These are phyloP conservation scores for Acanthurus lineatus DNA, from an alignment of 2,797 vertebrate species.

Conservation along the genomic window DNA sequence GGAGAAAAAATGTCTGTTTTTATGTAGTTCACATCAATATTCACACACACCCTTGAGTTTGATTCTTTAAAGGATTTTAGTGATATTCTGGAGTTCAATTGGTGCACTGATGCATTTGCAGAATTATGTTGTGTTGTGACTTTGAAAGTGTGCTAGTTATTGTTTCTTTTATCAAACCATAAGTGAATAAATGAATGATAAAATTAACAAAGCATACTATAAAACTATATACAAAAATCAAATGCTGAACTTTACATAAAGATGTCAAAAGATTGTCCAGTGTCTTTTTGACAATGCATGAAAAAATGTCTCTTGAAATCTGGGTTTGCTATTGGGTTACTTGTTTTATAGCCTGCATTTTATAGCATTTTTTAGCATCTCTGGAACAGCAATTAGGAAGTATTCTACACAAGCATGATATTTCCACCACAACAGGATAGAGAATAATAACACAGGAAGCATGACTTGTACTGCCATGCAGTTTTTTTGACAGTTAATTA, in stretches of 20 bases:
- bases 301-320: no score
- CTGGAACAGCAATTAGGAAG: not conserved
- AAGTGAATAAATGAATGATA: no score
- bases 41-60: slow-evolving; percentile 9
- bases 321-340: no score
- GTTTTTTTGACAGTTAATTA: not conserved
- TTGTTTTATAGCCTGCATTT: no score
- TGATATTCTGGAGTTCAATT: not conserved
- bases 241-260: not conserved
- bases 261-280: not conserved
- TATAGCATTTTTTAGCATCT: not conserved
- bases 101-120: not conserved
- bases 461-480: not conserved
- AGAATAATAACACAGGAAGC: not conserved
- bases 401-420: not conserved
- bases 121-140: not conserved
- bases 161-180: not conserved
- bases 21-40: slow-evolving; percentile 4
- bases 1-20: slow-evolving; percentile 31
- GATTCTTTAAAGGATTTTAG: not conserved
- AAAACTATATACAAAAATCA: not conserved
- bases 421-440: not conserved
- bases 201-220: not conserved
- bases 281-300: slow-evolving; percentile 2
- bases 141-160: slow-evolving; percentile 1